phyloP scores from a whole-genome alignment of 2,888 invertebrate species.

The Netelia virgata region DNA sequence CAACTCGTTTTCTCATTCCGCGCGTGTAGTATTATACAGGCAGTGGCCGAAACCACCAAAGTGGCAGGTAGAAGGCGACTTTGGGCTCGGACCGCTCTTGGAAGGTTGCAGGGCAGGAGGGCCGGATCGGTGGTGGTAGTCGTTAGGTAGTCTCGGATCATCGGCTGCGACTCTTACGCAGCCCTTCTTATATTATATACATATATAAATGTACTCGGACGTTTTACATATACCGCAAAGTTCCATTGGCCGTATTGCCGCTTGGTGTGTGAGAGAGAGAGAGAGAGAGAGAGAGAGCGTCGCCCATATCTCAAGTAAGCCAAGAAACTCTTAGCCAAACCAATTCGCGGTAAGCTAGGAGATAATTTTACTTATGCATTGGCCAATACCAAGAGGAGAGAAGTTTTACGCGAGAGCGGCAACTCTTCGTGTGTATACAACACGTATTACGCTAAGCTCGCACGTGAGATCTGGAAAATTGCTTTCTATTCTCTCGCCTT shows the following conservation, averaged over 20 bases:
- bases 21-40: conserved; percentile 1
- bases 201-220: neutral
- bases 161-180: conserved; percentile 19
- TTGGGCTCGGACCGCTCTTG: conserved; percentile 53
- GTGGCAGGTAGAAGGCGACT: conserved; percentile 59
- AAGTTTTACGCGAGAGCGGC: conserved; percentile 16
- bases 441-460: conserved; percentile 42
- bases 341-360: conserved; percentile 54
- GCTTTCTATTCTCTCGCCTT: conserved; percentile 60
- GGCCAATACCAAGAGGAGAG: neutral
- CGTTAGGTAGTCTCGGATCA: conserved; percentile 44
- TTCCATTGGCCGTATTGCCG: neutral
- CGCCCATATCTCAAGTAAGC: conserved; percentile 45
- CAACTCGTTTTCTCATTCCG: conserved; percentile 23
- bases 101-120: conserved; percentile 54
- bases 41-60: conserved; percentile 60
- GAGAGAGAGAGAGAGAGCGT: conserved; percentile 1
- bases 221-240: neutral
- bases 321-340: conserved; percentile 34
- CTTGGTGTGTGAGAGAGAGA: neutral
- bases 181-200: neutral
- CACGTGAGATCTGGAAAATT: conserved; percentile 63
- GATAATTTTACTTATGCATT: conserved; percentile 54
- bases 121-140: conserved; percentile 33
- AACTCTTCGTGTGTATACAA: neutral